phyloP scores from a whole-genome alignment of 2,888 invertebrate genomes.

The Cosmia pyralina region DNA sequence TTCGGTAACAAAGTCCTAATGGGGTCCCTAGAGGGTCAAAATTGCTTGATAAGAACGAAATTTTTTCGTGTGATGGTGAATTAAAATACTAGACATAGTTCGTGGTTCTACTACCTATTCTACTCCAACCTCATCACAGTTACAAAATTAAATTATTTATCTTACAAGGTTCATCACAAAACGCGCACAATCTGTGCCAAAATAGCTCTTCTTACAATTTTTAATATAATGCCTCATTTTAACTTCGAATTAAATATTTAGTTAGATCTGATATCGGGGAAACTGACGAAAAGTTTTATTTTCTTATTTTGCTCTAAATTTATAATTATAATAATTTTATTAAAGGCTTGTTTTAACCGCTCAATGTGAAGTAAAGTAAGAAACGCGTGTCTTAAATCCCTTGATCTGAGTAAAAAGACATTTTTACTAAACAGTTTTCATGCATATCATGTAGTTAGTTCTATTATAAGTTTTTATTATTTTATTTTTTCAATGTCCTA shows the following conservation, averaged over 20 bases:
- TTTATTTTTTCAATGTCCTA: conserved; percentile 38
- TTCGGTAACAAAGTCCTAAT: too few species aligned
- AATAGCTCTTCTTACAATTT: neutral
- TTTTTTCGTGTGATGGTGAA: neutral
- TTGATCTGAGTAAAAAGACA: conserved; percentile 48
- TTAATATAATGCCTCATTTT: neutral
- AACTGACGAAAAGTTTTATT: neutral
- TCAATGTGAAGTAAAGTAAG: neutral
- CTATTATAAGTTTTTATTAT: conserved; percentile 40
- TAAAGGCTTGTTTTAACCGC: neutral
- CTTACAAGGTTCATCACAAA: conserved; percentile 14
- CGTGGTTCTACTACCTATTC: too few species aligned
- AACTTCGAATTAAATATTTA: neutral
- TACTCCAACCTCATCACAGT: neutral
- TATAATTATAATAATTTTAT: neutral
- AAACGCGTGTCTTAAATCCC: neutral
- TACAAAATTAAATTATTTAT: conserved; percentile 1
- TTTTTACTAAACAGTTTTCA: conserved; percentile 51
- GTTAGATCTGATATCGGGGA: conserved; percentile 29
- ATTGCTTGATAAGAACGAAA: too few species aligned
- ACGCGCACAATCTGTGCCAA: conserved; percentile 3
- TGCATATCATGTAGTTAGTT: conserved; percentile 67
- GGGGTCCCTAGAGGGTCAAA: too few species aligned
- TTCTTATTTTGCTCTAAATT: neutral
- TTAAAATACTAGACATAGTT: neutral